Percentiles rank a stretch among this genome's conserved stretches.
These are phyloP conservation scores for Ennomos quercinarius DNA, from an alignment of 2,888 invertebrate genomes.

Conservation along the genomic window DNA sequence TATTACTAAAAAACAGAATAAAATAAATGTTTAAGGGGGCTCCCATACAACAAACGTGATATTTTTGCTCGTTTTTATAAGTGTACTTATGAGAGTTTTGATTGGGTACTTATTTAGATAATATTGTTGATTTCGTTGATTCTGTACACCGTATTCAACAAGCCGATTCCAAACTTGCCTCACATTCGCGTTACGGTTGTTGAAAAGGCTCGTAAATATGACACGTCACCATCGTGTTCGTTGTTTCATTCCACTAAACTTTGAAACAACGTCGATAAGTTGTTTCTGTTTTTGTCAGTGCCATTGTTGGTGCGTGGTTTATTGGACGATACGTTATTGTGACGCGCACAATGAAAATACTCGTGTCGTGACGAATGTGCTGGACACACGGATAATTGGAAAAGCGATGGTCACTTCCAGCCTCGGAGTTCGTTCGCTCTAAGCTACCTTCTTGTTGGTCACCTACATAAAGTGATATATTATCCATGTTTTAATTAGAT, in stretches of 20 bases:
- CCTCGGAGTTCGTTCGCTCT: background rate
- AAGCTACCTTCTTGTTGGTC: background rate
- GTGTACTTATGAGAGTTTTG: no score
- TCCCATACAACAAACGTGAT: no score
- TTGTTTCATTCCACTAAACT: constrained; percentile 29
- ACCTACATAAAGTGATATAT: no score
- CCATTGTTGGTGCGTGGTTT: constrained; percentile 15
- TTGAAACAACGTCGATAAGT: constrained; percentile 24
- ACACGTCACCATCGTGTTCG: constrained; percentile 14
- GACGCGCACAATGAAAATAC: constrained; percentile 32
- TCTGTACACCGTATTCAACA: no score
- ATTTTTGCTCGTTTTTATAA: no score
- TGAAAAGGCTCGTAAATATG: constrained; percentile 20
- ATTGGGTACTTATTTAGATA: no score
- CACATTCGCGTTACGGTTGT: background rate
- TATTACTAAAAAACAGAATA: no score
- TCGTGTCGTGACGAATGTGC: constrained; percentile 16
- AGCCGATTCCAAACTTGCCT: no score
- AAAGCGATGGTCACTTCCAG: constrained; percentile 3
- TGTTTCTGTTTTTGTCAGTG: constrained; percentile 21
- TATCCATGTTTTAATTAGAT: no score
- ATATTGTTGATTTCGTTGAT: no score
- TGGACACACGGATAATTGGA: constrained; percentile 22
- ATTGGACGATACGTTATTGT: constrained; percentile 31
- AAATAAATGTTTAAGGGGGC: no score